These are phyloP conservation scores for Tenthredo livida DNA, from an alignment of 2,888 invertebrate species.

Conservation along the genomic window DNA sequence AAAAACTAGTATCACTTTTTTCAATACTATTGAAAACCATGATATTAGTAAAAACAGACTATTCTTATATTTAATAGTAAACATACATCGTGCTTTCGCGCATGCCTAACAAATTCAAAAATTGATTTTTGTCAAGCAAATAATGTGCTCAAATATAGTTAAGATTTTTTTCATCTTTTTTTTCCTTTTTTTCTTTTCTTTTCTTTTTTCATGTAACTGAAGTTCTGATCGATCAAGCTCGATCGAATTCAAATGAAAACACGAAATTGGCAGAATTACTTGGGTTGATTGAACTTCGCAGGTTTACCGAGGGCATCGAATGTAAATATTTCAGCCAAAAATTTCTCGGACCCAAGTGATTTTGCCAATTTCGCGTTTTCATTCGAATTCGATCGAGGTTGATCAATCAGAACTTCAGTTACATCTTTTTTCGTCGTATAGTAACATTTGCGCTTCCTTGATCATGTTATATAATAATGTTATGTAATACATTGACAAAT, in stretches of 20 bases:
- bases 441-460: constrained; percentile 27
- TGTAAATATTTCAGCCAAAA: no score
- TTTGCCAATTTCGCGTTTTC: no score
- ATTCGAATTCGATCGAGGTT: no score
- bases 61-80: constrained; percentile 47
- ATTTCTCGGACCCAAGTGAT: no score
- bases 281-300: no score
- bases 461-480: constrained; percentile 22
- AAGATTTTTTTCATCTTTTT: constrained; percentile 8
- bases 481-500: constrained; percentile 15
- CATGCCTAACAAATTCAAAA: constrained; percentile 29
- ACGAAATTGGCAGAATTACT: no score
- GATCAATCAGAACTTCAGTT: no score
- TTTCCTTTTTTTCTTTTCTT: not conserved
- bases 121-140: constrained; percentile 31
- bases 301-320: no score
- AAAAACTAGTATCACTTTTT: not conserved
- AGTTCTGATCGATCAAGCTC: no score
- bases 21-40: not conserved
- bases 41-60: constrained; percentile 6
- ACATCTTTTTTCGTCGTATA: no score
- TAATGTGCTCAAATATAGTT: constrained; percentile 31
- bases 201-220: no score
- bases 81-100: constrained; percentile 38
- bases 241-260: no score